Conservation (phyloP, 2,797 vertebrate species). For the Galaxias olidus region DNA sequence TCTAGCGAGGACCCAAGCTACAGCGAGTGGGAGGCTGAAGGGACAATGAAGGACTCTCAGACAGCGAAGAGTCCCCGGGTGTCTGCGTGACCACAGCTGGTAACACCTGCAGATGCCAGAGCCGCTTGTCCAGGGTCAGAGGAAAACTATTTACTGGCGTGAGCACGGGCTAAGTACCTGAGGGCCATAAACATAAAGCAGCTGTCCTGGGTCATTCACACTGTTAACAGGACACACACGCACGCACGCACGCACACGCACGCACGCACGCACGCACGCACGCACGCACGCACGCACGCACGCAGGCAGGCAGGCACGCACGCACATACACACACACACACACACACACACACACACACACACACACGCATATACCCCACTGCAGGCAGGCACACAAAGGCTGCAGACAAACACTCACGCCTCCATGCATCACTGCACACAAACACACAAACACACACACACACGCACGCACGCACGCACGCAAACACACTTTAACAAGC, state of each 20-base stretch:
- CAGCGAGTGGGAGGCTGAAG: too few species aligned
- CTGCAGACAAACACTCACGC: too few species aligned
- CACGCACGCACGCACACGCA: background rate
- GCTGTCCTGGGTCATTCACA: slow-evolving; percentile 50
- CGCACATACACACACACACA: background rate
- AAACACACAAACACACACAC: background rate
- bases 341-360: background rate
- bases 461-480: background rate
- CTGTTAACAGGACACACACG: slow-evolving; percentile 3
- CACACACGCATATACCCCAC: background rate
- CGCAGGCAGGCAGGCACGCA: background rate
- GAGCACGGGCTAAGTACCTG: slow-evolving; percentile 32
- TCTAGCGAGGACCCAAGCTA: too few species aligned
- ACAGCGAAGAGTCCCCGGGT: slow-evolving; percentile 12
- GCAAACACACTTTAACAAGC: background rate
- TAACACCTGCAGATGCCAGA: slow-evolving; percentile 33
- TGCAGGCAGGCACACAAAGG: background rate
- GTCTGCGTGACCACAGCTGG: background rate
- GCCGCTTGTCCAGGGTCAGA: slow-evolving; percentile 47
- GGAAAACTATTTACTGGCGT: slow-evolving; percentile 64
- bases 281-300: background rate
- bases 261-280: background rate
- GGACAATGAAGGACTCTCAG: too few species aligned
- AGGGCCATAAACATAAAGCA: slow-evolving; percentile 55
- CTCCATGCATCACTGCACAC: too few species aligned